A percentile compares a stretch with the other conserved stretches of the same genome.
Evolutionary conservation across 2,888 invertebrate species (phyloP).

Genomic region (Atherix ibis): DNA sequence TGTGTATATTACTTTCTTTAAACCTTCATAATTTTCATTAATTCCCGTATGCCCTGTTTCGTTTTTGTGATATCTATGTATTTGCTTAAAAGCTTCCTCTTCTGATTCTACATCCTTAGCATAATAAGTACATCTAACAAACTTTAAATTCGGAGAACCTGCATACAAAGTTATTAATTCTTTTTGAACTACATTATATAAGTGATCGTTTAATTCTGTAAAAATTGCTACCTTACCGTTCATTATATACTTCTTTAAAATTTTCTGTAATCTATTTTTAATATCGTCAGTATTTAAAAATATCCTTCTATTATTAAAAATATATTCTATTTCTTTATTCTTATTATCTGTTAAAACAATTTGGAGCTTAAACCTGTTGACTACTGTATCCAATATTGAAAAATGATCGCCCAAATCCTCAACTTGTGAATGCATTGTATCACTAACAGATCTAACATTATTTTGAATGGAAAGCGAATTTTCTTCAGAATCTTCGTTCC

Average conservation of each 20-base stretch:
- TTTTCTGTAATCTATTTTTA: background rate
- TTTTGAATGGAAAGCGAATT: background rate
- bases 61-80: conserved; percentile 5
- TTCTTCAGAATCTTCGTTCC: background rate
- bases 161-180: conserved; percentile 1
- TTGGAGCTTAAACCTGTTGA: conserved; percentile 10
- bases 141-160: background rate
- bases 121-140: conserved; percentile 10
- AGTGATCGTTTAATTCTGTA: conserved; percentile 6
- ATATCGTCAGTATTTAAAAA: conserved; percentile 5
- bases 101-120: conserved; percentile 9
- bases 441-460: conserved; percentile 1
- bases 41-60: conserved; percentile 1
- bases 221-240: conserved; percentile 4
- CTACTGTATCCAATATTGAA: conserved; percentile 11
- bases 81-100: conserved; percentile 9
- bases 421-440: conserved; percentile 10
- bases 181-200: conserved; percentile 5
- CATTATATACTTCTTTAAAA: conserved; percentile 1
- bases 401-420: conserved; percentile 11
- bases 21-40: conserved; percentile 1
- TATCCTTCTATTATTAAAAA: conserved; percentile 6
- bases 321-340: conserved; percentile 8
- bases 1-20: too few relatives aligned
- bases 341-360: conserved; percentile 9